Evolutionary conservation across 2,797 vertebrate species (phyloP).

Genomic region (Sciurus vulgaris): DNA sequence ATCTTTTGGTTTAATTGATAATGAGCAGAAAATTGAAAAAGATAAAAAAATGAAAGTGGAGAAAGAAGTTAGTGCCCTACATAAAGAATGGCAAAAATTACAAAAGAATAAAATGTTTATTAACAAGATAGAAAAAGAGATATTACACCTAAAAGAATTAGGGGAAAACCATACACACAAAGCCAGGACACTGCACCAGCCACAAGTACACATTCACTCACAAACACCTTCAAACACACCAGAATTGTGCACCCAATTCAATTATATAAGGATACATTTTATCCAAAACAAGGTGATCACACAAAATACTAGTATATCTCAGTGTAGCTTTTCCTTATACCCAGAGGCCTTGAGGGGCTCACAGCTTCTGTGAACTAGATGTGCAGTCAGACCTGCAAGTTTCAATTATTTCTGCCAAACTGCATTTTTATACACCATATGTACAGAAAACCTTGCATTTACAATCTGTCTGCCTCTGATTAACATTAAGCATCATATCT

Average conservation of each 20-base stretch:
- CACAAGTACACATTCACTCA: neutral
- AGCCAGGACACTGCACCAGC: neutral
- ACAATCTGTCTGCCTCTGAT: neutral
- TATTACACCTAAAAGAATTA: neutral
- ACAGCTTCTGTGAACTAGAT: neutral
- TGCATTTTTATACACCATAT: neutral
- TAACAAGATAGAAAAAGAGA: neutral
- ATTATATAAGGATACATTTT: neutral
- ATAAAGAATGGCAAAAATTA: neutral
- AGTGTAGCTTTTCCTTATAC: neutral
- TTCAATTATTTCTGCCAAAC: slow-evolving; percentile 4
- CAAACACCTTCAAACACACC: neutral
- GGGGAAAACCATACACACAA: neutral
- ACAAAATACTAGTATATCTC: neutral
- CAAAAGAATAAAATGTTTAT: slow-evolving; percentile 24
- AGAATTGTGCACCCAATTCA: neutral
- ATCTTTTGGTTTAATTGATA: slow-evolving; percentile 32
- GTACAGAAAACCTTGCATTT: neutral
- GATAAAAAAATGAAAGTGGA: neutral
- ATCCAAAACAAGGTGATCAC: neutral
- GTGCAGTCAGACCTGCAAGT: neutral
- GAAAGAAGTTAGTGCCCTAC: neutral
- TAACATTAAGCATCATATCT: neutral
- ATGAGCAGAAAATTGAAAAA: slow-evolving; percentile 57
- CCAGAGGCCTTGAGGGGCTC: neutral